Base-by-base conservation (phyloP, 1,140 invertebrate species). In the Patella vulgata region DNA sequence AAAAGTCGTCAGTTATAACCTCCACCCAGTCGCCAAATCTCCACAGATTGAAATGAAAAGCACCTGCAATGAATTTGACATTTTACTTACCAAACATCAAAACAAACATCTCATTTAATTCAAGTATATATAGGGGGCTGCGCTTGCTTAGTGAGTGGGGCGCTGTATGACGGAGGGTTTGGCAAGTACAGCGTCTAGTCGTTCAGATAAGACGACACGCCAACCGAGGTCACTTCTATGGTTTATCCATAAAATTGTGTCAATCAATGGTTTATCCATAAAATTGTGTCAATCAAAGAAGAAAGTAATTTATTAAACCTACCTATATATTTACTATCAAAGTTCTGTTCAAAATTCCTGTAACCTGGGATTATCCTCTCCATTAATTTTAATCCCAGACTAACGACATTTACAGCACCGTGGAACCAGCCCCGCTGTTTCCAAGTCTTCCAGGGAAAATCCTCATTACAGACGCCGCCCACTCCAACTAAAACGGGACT, bases 11-110 rank as follows among this genome's bases (percentile, higher is more conserved):
- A 1, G 93, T 87, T 1, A 92, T 80, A 1, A 93, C 86, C 71
- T 93, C 91, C 43, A 88, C 85, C 90, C 91, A 92, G 71, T 90
- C 88, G 3, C 91, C 90, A 79, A 91, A 91, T 70, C 90, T 87
- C 90, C 90, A 92, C 71, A 92, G 89, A 40, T 89, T 84, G 82
- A 92, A 92, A 71, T 89, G 90, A 80, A 69, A 88, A 44, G 76
- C 74, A 43, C 81, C 81, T 80, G 60, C 14, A 66, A 60, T n/a
- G 8, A 46, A 46, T n/a, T n/a, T n/a, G 39, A n/a, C n/a, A 9
- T 9, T 21, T 48, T n/a, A n/a, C n/a, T n/a, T n/a, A n/a, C n/a
- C n/a, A n/a, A n/a, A n/a, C n/a, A n/a, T n/a, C n/a, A n/a, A n/a
- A n/a, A n/a, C n/a, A n/a, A n/a, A n/a, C n/a, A n/a, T n/a, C n/a